Evolutionary conservation across 2,113 vertebrate genomes (phyloP), one percentile per base, ranked within the genome.

Genomic region (Irena cyanogastra): DNA sequence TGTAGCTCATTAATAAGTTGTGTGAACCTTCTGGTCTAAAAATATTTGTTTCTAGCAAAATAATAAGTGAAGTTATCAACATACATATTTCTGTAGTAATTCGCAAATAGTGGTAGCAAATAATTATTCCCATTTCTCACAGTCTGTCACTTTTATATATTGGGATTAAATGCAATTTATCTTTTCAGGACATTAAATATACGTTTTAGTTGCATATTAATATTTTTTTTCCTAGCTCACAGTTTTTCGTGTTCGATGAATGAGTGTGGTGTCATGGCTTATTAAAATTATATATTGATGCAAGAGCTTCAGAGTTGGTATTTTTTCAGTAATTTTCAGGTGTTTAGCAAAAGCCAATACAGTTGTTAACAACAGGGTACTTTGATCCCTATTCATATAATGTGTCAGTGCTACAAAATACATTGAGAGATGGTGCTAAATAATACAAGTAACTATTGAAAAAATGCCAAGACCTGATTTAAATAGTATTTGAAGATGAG

Each of bases 81-180:
- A 3, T 87, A 39, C 19, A 30, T 60, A 39, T 89, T 93, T 89
- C 69, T 69, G 24, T 59, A 71, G 12, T 87, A 60, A 92, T 85
- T 91, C 13, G 71, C 37, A 56, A 37, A 75, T 50, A 90, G 45
- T 83, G 57, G 37, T 70, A 78, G 53, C 33, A 61, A 92, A 89
- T 93, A 90, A 97, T 96, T 95, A 82, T 28, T 97, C 7, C 74
- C 78, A 50, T 87, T 97, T 96, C 92, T 97, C 77, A 79, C 18
- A 49, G 42, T 93, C 50, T 94, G 82, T 79, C 82, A 53, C 27
- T 93, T 97, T 90, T 91, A 80, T 72, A 5, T 95, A 87, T 94
- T 83, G 30, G 31, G 71, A 83, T 84, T 15, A 82, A 41, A 26
- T 80, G 22, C n/a, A 41, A 54, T 96, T 94, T 90, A 15, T 95